phyloP scores from a whole-genome alignment of 2,113 vertebrate genomes.

The Ammodytes dubius region DNA sequence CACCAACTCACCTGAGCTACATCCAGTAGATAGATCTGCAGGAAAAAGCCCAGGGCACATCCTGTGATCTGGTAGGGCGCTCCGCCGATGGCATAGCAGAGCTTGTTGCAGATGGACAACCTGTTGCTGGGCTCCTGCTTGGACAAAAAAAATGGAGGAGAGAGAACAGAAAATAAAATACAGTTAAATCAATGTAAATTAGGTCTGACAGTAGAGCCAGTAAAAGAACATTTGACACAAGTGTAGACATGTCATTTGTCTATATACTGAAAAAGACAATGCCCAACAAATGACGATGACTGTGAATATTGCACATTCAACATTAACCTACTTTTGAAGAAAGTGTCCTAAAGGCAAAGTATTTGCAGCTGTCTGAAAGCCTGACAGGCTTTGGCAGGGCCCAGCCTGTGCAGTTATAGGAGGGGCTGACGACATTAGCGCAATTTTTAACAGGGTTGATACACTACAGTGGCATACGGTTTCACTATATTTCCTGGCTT shows the following conservation, averaged over 20 bases:
- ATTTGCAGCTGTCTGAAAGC: background rate
- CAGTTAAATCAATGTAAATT: background rate
- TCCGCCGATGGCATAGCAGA: slow-evolving; percentile 95
- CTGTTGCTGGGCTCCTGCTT: slow-evolving; percentile 75
- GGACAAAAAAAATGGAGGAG: background rate
- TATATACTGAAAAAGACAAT: background rate
- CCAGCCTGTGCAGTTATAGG: slow-evolving; percentile 10
- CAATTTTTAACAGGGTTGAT: background rate
- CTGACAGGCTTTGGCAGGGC: slow-evolving; percentile 1
- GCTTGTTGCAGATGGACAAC: slow-evolving; percentile 92
- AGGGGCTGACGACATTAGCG: background rate
- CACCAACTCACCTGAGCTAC: slow-evolving; percentile 90
- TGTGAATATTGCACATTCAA: background rate
- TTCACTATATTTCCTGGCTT: background rate
- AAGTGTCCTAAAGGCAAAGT: slow-evolving; percentile 3
- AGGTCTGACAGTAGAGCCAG: background rate
- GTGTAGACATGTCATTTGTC: background rate
- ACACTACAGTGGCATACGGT: slow-evolving; percentile 1
- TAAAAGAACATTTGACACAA: background rate
- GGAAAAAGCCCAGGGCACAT: slow-evolving; percentile 95
- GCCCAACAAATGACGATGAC: background rate
- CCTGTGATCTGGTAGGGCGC: slow-evolving; percentile 98
- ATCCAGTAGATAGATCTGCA: slow-evolving; percentile 96
- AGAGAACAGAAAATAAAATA: background rate
- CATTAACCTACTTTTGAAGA: background rate